Conservation (phyloP, 2,113 vertebrate species). For the Orientallactaga bullata region DNA sequence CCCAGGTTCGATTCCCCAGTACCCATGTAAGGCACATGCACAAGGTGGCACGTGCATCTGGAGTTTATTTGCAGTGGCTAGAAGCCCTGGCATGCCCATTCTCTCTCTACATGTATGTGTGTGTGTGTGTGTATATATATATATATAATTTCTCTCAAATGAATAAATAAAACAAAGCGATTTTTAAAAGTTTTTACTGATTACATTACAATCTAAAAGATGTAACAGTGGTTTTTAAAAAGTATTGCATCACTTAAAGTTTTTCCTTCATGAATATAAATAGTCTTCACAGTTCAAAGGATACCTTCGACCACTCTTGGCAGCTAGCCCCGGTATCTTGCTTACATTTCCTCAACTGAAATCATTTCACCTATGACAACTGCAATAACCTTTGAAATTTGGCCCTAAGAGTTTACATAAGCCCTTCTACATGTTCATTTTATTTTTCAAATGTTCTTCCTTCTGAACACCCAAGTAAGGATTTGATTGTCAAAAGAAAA, state of each 20-base stretch:
- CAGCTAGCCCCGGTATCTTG: not conserved
- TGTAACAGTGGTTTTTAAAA: not conserved
- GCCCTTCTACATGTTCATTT: not conserved
- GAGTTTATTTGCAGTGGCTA: too few species aligned
- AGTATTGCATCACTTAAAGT: not conserved
- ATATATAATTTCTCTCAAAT: too few species aligned
- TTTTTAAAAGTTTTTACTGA: not conserved
- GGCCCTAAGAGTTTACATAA: not conserved
- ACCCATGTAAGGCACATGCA: too few species aligned
- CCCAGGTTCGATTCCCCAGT: too few species aligned
- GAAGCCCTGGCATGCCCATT: too few species aligned
- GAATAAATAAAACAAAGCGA: too few species aligned
- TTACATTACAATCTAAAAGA: not conserved
- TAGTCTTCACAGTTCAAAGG: not conserved
- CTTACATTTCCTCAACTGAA: not conserved
- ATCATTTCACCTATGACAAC: not conserved
- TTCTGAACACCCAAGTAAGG: not conserved
- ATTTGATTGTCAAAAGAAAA: not conserved
- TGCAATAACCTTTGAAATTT: not conserved
- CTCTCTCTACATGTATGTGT: too few species aligned
- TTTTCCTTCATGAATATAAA: not conserved
- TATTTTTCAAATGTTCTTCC: conserved; percentile 11
- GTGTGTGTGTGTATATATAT: too few species aligned
- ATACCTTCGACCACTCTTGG: not conserved
- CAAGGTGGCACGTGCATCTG: too few species aligned